Evolutionary conservation across 2,113 vertebrate species (phyloP).

Genomic region (Antigone vipio): DNA sequence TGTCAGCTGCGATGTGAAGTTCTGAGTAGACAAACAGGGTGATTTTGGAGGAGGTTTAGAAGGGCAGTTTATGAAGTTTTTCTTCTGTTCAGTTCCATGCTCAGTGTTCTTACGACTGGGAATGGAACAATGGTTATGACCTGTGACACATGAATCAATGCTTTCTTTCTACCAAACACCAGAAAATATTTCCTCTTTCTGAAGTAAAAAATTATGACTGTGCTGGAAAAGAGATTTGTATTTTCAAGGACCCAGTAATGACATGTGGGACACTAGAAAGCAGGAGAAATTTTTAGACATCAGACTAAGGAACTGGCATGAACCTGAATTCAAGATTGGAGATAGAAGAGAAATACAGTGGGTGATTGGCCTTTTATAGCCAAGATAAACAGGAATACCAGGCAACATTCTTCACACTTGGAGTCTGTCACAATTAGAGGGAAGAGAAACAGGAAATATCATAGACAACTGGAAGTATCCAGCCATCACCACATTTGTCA

Average conservation of each 20-base stretch:
- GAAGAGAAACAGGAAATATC: background rate
- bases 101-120: background rate
- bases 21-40: background rate
- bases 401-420: background rate
- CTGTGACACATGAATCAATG: background rate
- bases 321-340: background rate
- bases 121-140: constrained; percentile 20
- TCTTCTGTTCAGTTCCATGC: background rate
- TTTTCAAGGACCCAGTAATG: background rate
- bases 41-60: background rate
- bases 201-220: background rate
- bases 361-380: background rate
- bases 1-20: background rate
- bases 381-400: background rate
- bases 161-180: constrained; percentile 11
- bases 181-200: constrained; percentile 13
- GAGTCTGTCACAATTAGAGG: background rate
- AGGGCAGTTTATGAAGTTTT: background rate
- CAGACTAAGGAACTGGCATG: background rate
- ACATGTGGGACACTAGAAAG: background rate
- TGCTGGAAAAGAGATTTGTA: constrained; percentile 6
- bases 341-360: background rate
- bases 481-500: background rate
- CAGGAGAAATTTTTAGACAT: background rate
- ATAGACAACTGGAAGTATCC: background rate